Evolutionary conservation across 2,797 vertebrate genomes (phyloP).

Genomic region (Siniperca obscura): DNA sequence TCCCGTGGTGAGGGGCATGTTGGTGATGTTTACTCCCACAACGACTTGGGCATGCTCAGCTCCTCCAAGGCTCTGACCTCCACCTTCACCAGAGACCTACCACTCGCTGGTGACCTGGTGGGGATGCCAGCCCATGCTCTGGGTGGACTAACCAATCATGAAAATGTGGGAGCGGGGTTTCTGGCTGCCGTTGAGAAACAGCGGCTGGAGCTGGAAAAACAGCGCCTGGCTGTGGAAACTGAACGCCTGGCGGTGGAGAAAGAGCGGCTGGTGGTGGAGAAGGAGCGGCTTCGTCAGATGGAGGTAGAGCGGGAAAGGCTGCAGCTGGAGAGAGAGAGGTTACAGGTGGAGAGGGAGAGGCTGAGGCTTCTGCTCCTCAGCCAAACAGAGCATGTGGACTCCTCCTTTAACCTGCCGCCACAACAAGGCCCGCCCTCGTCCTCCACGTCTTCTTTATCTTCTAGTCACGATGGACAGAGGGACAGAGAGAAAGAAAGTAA

Average conservation of each 20-base stretch:
- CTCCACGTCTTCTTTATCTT: constrained; percentile 60
- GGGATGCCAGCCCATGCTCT: constrained; percentile 65
- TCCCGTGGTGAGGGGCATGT: constrained; percentile 85
- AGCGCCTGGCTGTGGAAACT: constrained; percentile 90
- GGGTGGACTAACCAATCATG: constrained; percentile 37
- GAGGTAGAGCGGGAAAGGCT: constrained; percentile 90
- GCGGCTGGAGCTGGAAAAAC: constrained; percentile 92
- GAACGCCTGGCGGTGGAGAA: constrained; percentile 93
- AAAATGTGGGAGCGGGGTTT: constrained; percentile 78
- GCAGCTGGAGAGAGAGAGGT: constrained; percentile 89
- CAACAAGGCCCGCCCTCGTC: constrained; percentile 74
- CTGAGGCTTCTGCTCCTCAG: constrained; percentile 69
- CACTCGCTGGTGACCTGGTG: constrained; percentile 79
- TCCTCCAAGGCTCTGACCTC: constrained; percentile 86
- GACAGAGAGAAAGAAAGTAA: constrained; percentile 82
- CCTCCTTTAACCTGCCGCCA: constrained; percentile 52
- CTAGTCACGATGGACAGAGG: constrained; percentile 74
- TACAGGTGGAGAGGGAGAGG: constrained; percentile 88
- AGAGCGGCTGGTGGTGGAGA: constrained; percentile 91
- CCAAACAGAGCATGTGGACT: constrained; percentile 70
- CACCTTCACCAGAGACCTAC: constrained; percentile 82
- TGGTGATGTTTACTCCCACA: constrained; percentile 88
- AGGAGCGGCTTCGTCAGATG: constrained; percentile 88
- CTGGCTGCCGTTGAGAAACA: constrained; percentile 92
- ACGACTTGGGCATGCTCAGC: constrained; percentile 87